phyloP scores from a whole-genome alignment of 2,888 invertebrate species.

The Bimastos eiseni region DNA sequence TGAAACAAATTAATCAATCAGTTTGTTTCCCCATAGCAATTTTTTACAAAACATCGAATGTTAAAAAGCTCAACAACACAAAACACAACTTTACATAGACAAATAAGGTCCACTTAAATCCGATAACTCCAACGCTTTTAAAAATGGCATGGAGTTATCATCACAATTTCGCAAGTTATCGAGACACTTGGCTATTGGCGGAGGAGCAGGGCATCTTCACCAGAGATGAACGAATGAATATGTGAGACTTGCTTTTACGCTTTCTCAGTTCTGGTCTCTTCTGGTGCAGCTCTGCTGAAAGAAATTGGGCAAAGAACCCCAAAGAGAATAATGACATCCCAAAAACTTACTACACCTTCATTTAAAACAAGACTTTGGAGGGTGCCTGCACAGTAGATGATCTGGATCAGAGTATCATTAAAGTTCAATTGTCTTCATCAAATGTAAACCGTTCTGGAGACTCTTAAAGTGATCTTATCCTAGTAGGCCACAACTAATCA shows the following conservation, averaged over 20 bases:
- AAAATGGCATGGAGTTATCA: neutral
- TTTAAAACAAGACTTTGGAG: neutral
- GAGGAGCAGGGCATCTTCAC: neutral
- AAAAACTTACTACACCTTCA: neutral
- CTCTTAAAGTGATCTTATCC: neutral
- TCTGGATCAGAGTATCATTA: neutral
- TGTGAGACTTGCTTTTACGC: slow-evolving; percentile 45
- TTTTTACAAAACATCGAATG: neutral
- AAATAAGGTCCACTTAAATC: neutral
- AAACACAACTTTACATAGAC: neutral
- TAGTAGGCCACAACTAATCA: neutral
- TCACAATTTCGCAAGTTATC: slow-evolving; percentile 13
- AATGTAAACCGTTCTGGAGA: neutral
- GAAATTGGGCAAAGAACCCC: slow-evolving; percentile 33
- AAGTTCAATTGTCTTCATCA: neutral
- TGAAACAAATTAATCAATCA: neutral
- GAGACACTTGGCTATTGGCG: neutral
- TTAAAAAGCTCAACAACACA: neutral
- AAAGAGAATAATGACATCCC: slow-evolving; percentile 33
- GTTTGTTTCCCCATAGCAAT: neutral
- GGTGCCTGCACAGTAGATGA: neutral
- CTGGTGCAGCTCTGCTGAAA: slow-evolving; percentile 41
- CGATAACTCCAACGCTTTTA: neutral
- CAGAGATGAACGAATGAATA: neutral
- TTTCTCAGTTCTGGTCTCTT: slow-evolving; percentile 39